phyloP scores from a whole-genome alignment of 2,113 vertebrate genomes.

The Nesogale talazaci region DNA sequence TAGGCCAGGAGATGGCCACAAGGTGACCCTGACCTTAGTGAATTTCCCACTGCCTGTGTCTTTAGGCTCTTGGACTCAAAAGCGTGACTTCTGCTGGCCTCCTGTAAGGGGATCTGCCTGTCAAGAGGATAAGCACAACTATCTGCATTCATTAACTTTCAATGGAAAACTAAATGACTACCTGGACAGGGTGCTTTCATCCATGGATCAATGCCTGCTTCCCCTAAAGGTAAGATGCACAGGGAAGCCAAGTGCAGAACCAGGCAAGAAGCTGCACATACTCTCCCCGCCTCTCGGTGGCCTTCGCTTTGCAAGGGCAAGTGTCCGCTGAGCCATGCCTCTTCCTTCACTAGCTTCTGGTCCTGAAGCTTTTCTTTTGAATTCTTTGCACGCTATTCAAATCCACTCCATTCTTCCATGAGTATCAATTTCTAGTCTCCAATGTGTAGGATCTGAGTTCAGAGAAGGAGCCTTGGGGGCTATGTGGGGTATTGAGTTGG shows the following conservation, averaged over 20 bases:
- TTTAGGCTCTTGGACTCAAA: neutral
- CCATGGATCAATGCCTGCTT: neutral
- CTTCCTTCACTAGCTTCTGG: neutral
- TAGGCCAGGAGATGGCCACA: neutral
- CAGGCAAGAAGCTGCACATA: neutral
- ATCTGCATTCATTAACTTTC: neutral
- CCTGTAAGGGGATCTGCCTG: neutral
- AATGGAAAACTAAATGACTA: conserved; percentile 8
- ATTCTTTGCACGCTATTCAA: neutral
- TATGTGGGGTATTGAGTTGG: no score
- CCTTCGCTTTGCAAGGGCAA: neutral
- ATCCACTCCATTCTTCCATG: neutral
- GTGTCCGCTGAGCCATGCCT: neutral
- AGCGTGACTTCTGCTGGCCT: neutral
- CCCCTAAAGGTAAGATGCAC: neutral
- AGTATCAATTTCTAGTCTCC: neutral
- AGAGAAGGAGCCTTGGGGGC: no score
- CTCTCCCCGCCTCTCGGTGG: neutral
- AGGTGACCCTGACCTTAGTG: neutral
- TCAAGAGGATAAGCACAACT: neutral
- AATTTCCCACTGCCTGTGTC: neutral
- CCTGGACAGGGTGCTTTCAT: neutral
- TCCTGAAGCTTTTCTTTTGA: neutral
- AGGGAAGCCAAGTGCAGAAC: neutral
- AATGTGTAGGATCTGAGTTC: neutral